Evolutionary conservation across 1,140 invertebrate genomes (phyloP), one percentile per base, ranked within the genome.

Genomic region (Bombus consobrinus): DNA sequence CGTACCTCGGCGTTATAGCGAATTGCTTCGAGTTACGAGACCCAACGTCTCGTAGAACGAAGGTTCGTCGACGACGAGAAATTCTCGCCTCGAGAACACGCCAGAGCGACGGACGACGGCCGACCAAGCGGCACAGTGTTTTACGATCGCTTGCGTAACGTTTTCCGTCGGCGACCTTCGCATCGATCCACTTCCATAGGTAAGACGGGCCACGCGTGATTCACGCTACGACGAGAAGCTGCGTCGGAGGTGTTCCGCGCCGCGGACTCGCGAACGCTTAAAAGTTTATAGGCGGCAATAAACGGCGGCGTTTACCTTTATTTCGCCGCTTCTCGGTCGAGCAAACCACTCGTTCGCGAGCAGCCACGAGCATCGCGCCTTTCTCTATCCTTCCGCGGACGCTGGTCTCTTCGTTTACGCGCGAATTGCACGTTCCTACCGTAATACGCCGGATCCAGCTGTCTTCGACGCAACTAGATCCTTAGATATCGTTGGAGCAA

Each of bases 231-330:
- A 43, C 73, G 47, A 8, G 47, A 53, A 53, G 47, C 47, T 2
- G 18, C 47, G 82, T 92, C 89, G 91, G 1, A 53, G 91, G 91
- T 89, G 92, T 82, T 87, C 73, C 43, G 90, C 85, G 77, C 84
- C 88, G 86, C 87, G 91, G 86, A 75, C 64, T n/a, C n/a, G n/a
- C 93, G 92, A 94, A 95, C 94, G 94, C 95, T 95, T 95, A 95
- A 95, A 95, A 94, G 90, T 95, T 95, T 95, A 95, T 95, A 95
- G 95, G 91, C 92, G 89, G 92, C 87, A 93, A 90, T 95, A 95
- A 95, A 95, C 93, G 88, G 90, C 90, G 91, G 91, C 94, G 93
- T 94, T 95, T 92, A 37, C 93, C 94, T 94, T 94, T 94, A 94
- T 95, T 94, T 94, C 93, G 83, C 76, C 47, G 39, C 69, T 71